phyloP scores from a whole-genome alignment of 2,797 vertebrate species.

The Notamacropus eugenii region DNA sequence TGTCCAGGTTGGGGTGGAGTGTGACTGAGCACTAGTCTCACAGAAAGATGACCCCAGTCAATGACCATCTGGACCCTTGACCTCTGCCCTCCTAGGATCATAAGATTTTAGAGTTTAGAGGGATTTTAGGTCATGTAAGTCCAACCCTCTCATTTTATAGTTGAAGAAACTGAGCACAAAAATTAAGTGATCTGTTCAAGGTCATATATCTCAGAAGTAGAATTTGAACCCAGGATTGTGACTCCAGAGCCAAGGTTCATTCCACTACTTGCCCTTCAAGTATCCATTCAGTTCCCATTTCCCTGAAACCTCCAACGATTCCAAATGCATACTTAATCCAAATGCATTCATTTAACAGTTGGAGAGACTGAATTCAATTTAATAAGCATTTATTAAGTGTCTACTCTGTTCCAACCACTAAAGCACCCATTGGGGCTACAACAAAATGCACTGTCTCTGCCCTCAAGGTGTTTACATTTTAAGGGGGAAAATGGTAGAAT shows the following conservation, averaged over 20 bases:
- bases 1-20: not conserved
- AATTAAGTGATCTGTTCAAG: not conserved
- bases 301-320: not conserved
- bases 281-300: not conserved
- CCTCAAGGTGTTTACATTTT: not conserved
- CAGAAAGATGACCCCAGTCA: not conserved
- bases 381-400: not conserved
- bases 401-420: not conserved
- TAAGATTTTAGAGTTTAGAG: not conserved
- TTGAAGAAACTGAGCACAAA: not conserved
- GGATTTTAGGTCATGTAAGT: not conserved
- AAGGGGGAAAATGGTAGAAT: not conserved
- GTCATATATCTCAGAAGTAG: not conserved
- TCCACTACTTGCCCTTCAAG: not conserved
- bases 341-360: not conserved
- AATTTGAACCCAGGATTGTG: not conserved
- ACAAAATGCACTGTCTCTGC: not conserved
- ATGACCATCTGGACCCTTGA: not conserved
- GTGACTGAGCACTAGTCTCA: not conserved
- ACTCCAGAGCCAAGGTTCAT: not conserved
- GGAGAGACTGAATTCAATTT: not conserved
- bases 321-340: not conserved
- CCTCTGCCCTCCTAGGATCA: not conserved
- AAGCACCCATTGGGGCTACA: not conserved
- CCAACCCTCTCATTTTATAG: not conserved